phyloP scores from a whole-genome alignment of 2,888 invertebrate genomes.

The Cephalotes varians region DNA sequence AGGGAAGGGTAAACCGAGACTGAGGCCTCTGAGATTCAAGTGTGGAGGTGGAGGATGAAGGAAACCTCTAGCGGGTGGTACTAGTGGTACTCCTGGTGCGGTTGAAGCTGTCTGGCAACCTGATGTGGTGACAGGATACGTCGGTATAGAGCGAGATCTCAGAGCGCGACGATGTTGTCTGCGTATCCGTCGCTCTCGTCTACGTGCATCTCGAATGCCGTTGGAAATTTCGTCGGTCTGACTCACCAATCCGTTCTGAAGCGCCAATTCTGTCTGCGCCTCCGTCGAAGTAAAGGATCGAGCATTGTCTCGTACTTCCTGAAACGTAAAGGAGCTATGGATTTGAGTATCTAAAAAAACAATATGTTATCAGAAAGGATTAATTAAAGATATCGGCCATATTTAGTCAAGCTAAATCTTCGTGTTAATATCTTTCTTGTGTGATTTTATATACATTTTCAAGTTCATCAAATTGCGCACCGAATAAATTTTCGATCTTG shows the following conservation, averaged over 20 bases:
- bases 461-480: too few species aligned
- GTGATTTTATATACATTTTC: too few species aligned
- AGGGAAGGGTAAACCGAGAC: slow-evolving; percentile 84
- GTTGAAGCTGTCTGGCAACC: slow-evolving; percentile 69
- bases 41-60: slow-evolving; percentile 84
- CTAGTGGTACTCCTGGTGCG: slow-evolving; percentile 75
- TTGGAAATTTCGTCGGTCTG: slow-evolving; percentile 71
- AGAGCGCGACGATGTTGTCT: slow-evolving; percentile 82
- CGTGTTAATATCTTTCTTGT: too few species aligned
- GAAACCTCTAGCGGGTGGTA: slow-evolving; percentile 80
- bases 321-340: slow-evolving; percentile 1
- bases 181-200: slow-evolving; percentile 82
- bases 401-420: too few species aligned
- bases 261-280: slow-evolving; percentile 81
- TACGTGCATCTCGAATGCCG: slow-evolving; percentile 80
- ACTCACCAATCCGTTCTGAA: slow-evolving; percentile 62
- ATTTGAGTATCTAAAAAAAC: too few species aligned
- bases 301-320: slow-evolving; percentile 66
- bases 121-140: slow-evolving; percentile 77
- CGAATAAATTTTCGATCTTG: too few species aligned
- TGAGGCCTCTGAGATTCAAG: slow-evolving; percentile 83
- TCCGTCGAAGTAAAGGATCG: slow-evolving; percentile 84
- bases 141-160: slow-evolving; percentile 82
- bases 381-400: too few species aligned
- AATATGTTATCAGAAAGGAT: too few species aligned